phyloP scores from a whole-genome alignment of 2,113 vertebrate species.

The Orycteropus afer region DNA sequence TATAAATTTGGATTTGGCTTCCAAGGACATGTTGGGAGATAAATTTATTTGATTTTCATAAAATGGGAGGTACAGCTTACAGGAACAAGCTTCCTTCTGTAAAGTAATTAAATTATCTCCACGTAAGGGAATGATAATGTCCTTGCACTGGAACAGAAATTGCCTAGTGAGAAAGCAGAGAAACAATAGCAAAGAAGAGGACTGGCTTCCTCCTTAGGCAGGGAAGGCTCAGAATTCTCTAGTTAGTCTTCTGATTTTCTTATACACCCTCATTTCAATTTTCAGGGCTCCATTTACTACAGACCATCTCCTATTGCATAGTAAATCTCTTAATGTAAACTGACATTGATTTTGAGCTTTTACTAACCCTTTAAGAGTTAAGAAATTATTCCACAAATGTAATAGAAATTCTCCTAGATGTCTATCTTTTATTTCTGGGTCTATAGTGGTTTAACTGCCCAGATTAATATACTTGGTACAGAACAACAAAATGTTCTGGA shows the following conservation, averaged over 20 bases:
- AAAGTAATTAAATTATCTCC: background rate
- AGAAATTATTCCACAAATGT: background rate
- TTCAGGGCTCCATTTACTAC: background rate
- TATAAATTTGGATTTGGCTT: background rate
- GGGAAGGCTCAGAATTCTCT: background rate
- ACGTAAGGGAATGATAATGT: background rate
- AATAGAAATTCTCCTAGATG: background rate
- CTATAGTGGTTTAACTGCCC: background rate
- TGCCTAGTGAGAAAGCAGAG: background rate
- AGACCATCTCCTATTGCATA: background rate
- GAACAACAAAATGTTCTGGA: background rate
- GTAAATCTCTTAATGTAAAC: conserved; percentile 7
- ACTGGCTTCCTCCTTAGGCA: background rate
- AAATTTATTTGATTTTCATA: background rate
- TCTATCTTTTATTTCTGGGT: background rate
- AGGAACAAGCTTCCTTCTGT: background rate
- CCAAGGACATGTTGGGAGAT: background rate
- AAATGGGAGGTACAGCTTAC: background rate
- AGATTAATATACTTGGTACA: background rate
- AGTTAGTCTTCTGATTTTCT: background rate
- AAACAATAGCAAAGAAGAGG: background rate
- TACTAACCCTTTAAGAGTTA: background rate
- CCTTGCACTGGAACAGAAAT: background rate
- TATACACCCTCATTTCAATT: background rate
- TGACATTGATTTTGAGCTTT: background rate